Conservation (phyloP, 2,113 vertebrate genomes). For the Todiramphus chloris region DNA sequence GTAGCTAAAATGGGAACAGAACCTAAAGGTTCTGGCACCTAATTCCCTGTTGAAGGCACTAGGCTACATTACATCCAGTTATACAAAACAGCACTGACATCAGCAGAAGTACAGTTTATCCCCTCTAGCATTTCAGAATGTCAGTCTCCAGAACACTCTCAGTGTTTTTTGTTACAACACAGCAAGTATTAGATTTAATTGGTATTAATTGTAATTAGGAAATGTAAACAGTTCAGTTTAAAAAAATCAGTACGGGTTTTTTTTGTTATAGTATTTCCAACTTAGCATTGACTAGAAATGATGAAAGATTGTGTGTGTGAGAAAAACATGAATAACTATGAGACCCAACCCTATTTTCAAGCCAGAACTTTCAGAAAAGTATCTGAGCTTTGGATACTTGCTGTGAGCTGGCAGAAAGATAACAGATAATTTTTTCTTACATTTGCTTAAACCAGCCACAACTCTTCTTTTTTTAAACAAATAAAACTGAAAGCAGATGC, state of each 20-base stretch:
- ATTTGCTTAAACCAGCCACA: slow-evolving; percentile 43
- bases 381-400: slow-evolving; percentile 34
- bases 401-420: slow-evolving; percentile 57
- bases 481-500: slow-evolving; percentile 52
- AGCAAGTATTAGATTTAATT: slow-evolving; percentile 48
- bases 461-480: slow-evolving; percentile 21
- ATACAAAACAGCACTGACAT: slow-evolving; percentile 52
- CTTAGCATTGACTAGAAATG: not conserved
- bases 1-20: slow-evolving; percentile 19
- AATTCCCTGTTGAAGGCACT: not conserved
- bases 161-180: slow-evolving; percentile 34
- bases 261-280: not conserved
- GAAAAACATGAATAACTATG: slow-evolving; percentile 9
- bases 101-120: slow-evolving; percentile 64
- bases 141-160: slow-evolving; percentile 46
- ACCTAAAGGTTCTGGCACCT: slow-evolving; percentile 35
- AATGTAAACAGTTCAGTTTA: slow-evolving; percentile 50
- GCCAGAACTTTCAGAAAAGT: slow-evolving; percentile 50
- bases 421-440: slow-evolving; percentile 26
- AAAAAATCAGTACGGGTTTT: not conserved
- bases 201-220: slow-evolving; percentile 51
- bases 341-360: slow-evolving; percentile 41
- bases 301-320: not conserved
- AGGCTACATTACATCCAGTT: slow-evolving; percentile 1
- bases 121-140: slow-evolving; percentile 45